Evolutionary conservation across 2,113 vertebrate genomes (phyloP).

Genomic region (Echinops telfairi): DNA sequence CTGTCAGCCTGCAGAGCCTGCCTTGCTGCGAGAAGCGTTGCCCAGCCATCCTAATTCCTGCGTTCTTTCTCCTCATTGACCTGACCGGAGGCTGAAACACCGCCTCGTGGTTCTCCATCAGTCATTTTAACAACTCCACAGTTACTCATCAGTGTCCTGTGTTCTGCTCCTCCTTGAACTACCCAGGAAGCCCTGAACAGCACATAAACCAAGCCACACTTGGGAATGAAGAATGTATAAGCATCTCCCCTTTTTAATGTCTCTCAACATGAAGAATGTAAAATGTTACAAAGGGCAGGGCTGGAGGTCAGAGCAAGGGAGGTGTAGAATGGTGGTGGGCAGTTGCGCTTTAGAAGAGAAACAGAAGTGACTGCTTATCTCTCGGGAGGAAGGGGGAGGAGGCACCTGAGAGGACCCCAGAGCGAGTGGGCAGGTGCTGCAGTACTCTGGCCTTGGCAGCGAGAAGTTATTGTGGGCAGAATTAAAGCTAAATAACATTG

Average conservation of each 20-base stretch:
- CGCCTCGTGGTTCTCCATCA: constrained; percentile 62
- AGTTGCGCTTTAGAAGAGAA: neutral
- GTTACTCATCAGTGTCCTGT: constrained; percentile 48
- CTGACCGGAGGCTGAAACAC: constrained; percentile 33
- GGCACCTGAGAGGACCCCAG: fast-evolving
- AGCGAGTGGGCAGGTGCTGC: neutral
- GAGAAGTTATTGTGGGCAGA: neutral
- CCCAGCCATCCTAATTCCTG: constrained; percentile 56
- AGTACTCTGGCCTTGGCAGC: neutral
- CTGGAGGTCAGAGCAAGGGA: neutral
- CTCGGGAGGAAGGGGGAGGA: neutral
- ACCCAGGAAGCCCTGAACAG: constrained; percentile 24
- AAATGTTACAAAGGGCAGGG: constrained; percentile 45
- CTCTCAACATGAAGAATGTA: constrained; percentile 40
- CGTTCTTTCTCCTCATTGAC: constrained; percentile 43
- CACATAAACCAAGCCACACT: constrained; percentile 55
- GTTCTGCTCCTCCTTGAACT: constrained; percentile 49
- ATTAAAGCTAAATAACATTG: neutral
- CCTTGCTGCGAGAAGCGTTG: neutral
- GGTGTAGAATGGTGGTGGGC: neutral
- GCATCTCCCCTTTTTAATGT: constrained; percentile 8
- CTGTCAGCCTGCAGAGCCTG: neutral
- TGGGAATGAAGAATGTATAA: neutral
- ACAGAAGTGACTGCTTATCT: fast-evolving
- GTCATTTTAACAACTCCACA: constrained; percentile 68